phyloP scores from a whole-genome alignment of 2,797 vertebrate genomes.

The Gorsachius magnificus region DNA sequence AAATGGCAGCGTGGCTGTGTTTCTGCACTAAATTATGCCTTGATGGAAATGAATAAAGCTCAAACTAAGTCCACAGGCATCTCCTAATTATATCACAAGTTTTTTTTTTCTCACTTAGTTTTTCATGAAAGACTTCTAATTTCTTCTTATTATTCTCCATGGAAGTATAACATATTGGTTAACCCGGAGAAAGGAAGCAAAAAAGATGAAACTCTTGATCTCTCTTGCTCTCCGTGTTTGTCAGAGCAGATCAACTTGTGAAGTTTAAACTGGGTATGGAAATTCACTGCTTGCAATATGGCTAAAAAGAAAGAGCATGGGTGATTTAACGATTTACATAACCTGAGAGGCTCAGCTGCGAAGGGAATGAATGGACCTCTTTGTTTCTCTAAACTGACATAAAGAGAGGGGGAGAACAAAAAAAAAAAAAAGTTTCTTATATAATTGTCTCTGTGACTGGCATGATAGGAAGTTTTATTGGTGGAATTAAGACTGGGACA shows the following conservation, averaged over 20 bases:
- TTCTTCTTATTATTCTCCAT: constrained; percentile 21
- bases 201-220: background rate
- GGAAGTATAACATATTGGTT: background rate
- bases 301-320: constrained; percentile 38
- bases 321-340: constrained; percentile 60
- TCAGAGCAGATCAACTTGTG: background rate
- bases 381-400: constrained; percentile 16
- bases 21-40: background rate
- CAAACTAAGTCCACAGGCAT: background rate
- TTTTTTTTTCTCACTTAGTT: constrained; percentile 23
- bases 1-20: background rate
- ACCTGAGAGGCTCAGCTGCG: constrained; percentile 46
- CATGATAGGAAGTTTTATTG: constrained; percentile 12
- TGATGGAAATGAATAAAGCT: background rate
- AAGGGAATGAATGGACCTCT: constrained; percentile 27
- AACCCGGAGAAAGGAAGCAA: background rate
- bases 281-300: constrained; percentile 51
- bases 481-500: background rate
- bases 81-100: constrained; percentile 36
- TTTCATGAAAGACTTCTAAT: background rate
- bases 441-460: constrained; percentile 14
- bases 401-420: background rate
- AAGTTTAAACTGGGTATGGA: constrained; percentile 23
- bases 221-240: background rate
- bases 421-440: background rate